Evolutionary conservation across 2,888 invertebrate species (phyloP).

Genomic region (Stenoptilia bipunctidactyla): DNA sequence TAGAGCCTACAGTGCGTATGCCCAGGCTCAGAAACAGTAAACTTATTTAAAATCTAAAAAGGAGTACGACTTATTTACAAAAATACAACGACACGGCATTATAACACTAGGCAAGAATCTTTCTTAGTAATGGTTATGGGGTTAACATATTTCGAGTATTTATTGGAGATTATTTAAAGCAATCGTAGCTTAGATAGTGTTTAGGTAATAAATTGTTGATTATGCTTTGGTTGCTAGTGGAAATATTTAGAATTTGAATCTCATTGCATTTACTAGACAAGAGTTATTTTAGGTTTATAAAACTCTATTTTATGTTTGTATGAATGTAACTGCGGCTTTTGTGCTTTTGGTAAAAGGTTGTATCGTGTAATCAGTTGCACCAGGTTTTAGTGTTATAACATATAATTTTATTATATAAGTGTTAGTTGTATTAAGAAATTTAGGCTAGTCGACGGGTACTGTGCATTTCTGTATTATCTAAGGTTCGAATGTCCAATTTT

Average conservation of each 20-base stretch:
- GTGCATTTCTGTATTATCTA: constrained; percentile 49
- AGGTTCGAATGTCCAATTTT: constrained; percentile 59
- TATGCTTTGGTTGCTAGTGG: background rate
- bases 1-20: constrained; percentile 72
- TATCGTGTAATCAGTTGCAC: constrained; percentile 21
- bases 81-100: constrained; percentile 40
- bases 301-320: background rate
- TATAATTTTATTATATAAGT: constrained; percentile 7
- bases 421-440: constrained; percentile 20
- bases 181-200: no score
- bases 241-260: background rate
- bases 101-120: constrained; percentile 8
- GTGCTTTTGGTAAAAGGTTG: background rate
- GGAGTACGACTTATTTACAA: constrained; percentile 50
- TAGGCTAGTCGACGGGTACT: constrained; percentile 69
- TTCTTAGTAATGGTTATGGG: background rate
- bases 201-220: background rate
- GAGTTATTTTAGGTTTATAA: background rate
- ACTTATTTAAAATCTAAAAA: constrained; percentile 13
- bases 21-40: constrained; percentile 47
- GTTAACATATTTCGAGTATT: background rate
- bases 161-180: background rate
- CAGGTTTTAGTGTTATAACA: constrained; percentile 31
- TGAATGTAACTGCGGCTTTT: background rate
- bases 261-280: no score